A percentile compares a stretch with the other conserved stretches of the same genome.
Conservation (phyloP, 2,797 vertebrate species). For the Halcyon leucocephala region DNA sequence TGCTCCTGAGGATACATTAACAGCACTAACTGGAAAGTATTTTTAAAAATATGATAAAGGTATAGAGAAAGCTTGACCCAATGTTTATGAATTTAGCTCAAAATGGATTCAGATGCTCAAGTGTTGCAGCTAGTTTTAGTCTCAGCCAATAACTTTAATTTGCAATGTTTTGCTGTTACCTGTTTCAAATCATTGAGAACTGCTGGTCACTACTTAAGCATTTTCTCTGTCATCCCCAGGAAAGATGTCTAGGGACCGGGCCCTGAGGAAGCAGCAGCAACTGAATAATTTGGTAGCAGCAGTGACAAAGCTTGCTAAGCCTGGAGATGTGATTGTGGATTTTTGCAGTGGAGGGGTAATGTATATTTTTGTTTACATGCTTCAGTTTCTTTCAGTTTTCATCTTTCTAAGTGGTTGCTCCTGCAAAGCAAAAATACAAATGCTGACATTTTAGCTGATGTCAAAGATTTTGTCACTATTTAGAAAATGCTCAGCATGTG, state of each 20-base stretch:
- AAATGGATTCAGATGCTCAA: background rate
- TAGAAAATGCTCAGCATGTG: background rate
- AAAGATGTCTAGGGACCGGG: conserved; percentile 92
- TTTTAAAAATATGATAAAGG: background rate
- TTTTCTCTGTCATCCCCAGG: conserved; percentile 79
- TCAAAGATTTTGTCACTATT: background rate
- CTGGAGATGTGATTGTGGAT: conserved; percentile 90
- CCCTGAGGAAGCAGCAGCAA: conserved; percentile 92
- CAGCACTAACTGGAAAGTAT: background rate
- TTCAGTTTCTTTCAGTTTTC: background rate
- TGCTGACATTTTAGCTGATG: background rate
- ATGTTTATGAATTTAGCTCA: background rate
- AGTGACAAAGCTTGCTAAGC: conserved; percentile 84
- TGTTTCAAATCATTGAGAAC: background rate
- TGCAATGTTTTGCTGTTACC: background rate
- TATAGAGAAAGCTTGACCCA: background rate
- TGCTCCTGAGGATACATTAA: background rate
- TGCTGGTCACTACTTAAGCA: background rate
- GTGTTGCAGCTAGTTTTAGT: background rate
- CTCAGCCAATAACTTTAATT: background rate
- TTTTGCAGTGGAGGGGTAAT: conserved; percentile 98
- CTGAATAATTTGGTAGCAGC: conserved; percentile 93
- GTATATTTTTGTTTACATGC: background rate
- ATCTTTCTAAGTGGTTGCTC: background rate
- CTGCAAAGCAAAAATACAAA: background rate